These are phyloP conservation scores for Drosophila setosimentum DNA, from an alignment of 2,888 invertebrate genomes.

Conservation along the genomic window DNA sequence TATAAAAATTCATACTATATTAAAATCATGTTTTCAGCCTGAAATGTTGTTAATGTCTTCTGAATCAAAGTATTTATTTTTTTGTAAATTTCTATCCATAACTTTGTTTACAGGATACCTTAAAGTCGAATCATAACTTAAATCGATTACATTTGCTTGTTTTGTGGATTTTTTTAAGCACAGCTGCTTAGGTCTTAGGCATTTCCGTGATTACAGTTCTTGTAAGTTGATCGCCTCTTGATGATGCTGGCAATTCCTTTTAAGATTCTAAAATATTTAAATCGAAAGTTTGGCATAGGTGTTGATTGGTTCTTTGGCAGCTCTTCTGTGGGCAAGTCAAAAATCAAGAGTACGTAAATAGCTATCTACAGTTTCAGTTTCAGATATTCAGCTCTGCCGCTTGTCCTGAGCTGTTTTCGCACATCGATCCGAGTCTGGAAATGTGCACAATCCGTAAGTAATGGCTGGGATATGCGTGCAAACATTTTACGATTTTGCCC, in stretches of 20 bases:
- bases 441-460: conserved; percentile 81
- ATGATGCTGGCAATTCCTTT: conserved; percentile 32
- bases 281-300: conserved; percentile 55
- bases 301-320: conserved; percentile 49
- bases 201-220: conserved; percentile 28
- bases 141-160: neutral
- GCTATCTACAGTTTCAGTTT: conserved; percentile 35
- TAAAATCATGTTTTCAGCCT: neutral
- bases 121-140: neutral
- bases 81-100: neutral
- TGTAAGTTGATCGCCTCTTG: conserved; percentile 66
- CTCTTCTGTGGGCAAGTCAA: conserved; percentile 50
- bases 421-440: conserved; percentile 19
- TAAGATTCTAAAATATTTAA: conserved; percentile 8
- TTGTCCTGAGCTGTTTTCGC: conserved; percentile 1
- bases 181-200: conserved; percentile 61
- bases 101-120: conserved; percentile 22
- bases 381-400: neutral
- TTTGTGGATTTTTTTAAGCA: conserved; percentile 25
- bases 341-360: conserved; percentile 32
- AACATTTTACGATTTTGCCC: conserved; percentile 80
- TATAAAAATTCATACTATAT: neutral
- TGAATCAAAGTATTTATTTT: neutral
- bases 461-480: conserved; percentile 82
- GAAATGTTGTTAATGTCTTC: neutral